Evolutionary conservation across 1,140 invertebrate species (phyloP), one percentile per base, ranked within the genome.

Genomic region (Trichoplusia ni): DNA sequence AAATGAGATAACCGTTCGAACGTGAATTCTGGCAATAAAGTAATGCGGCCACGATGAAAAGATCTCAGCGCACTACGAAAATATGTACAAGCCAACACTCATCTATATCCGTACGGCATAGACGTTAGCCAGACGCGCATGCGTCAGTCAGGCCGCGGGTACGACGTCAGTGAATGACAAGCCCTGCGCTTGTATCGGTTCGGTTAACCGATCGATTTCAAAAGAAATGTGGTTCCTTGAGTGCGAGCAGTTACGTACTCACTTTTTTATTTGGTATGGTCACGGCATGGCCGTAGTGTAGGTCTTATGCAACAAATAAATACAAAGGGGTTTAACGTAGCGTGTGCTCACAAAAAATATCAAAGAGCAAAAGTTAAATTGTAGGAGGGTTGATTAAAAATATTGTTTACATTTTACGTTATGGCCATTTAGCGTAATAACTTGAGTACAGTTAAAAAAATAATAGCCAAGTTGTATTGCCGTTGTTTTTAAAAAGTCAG

Each of bases 141-240:
- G 87, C 87, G 86, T 88, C 84, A 84, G 77, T 71, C 65, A 68
- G 71, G 38, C 67, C 73, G 71, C 65, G 64, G 73, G 73, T 75
- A 77, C 77, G 79, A 88, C 84, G 85, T 88, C 84, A 87, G 81
- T 88, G 85, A 88, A 86, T 88, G 87, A 90, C 84, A 88, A 86
- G 75, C 80, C 75, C 77, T 89, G 84, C 78, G 81, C 77, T 86
- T 82, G 77, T 87, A 88, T 82, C 56, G 42, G 56, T 60, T 81
- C 42, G 56, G 56, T 60, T 81, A 87, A 69, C 77, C 79, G 79
- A 89, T 89, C 84, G 86, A 87, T 89, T 89, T 84, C 76, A 81
- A 85, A 86, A 86, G 78, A 86, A 85, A 80, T 81, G 80, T 80
- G 63, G 58, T 73, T 64, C 81, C 75, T 79, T 81, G 59, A 74